Base-by-base conservation (phyloP, 2,888 invertebrate genomes). In the Abscondita cerata region DNA sequence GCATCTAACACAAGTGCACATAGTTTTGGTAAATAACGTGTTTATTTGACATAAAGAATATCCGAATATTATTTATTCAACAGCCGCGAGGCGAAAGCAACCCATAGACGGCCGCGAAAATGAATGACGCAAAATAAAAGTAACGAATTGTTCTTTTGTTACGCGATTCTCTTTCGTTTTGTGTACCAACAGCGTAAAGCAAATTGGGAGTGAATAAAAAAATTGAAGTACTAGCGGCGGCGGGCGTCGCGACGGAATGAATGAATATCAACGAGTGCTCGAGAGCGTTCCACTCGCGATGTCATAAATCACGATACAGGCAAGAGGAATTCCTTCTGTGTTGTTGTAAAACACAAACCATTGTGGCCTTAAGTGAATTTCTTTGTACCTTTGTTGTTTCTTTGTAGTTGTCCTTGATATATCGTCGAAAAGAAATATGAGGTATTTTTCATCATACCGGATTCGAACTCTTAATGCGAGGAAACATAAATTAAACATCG, bases 361-460 rank as follows among this genome's bases (percentile, higher is more conserved):
- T 58, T 58, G 62, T 62, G 57, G 53, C 57, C 56, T 57, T 62
- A 62, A 62, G 62, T 58, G 62, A 62, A 62, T 62, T 62, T 62
- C 57, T 57, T 62, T 62, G 62, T 62, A 62, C 62, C 41, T 18
- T 53, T 53, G 55, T 56, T 61, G 56, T 61, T 56, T 52, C 55
- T 56, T 56, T 56, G 61, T 61, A 56, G 56, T 55, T 56, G 52
- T 46, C 52, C 61, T 52, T 53, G 47, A 58, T 62, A 58, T 57
- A 57, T 62, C 53, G 62, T 58, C 56, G 56, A 47, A 46, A 38
- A 31, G 51, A 52, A 61, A 52, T 61, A 51, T 46, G 16, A 52
- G 33, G 44, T 52, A 31, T 44, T 44, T 59, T 54, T 52, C 44
- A 44, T 44, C 44, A 44, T 44, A 15, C 44, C 44, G 44, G 44